These are phyloP conservation scores for Chamaetylas fuelleborni DNA, from an alignment of 2,113 vertebrate genomes.

Conservation along the genomic window DNA sequence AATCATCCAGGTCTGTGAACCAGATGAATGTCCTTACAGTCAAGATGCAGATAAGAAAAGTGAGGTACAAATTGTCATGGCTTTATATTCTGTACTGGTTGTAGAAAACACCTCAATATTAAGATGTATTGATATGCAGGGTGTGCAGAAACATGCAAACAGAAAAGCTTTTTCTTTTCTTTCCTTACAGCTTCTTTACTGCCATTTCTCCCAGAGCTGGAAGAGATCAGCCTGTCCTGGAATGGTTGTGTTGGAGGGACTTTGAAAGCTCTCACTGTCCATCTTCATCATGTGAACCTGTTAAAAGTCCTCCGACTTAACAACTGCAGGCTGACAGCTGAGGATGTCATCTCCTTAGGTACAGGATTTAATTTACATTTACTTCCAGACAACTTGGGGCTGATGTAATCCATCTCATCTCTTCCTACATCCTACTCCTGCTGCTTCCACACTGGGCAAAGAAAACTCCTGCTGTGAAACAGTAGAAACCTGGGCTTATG, in stretches of 20 bases:
- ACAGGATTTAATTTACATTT: conserved; percentile 10
- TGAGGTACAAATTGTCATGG: not conserved
- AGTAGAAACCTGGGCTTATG: not conserved
- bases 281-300: conserved; percentile 74
- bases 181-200: conserved; percentile 52
- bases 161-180: not conserved
- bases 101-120: not conserved
- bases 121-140: not conserved
- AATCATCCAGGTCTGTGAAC: not conserved
- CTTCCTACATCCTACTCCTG: not conserved
- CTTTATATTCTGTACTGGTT: not conserved
- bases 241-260: conserved; percentile 81
- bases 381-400: not conserved
- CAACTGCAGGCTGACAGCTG: conserved; percentile 78
- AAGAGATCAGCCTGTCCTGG: conserved; percentile 88
- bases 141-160: not conserved
- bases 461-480: not conserved
- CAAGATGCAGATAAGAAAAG: not conserved
- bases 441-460: not conserved
- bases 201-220: conserved; percentile 77
- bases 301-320: conserved; percentile 79
- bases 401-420: not conserved
- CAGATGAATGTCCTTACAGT: not conserved
- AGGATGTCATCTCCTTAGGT: conserved; percentile 83
- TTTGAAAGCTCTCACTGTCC: conserved; percentile 72